Evolutionary conservation across 1,140 invertebrate genomes (phyloP).

Genomic region (Limonius californicus): DNA sequence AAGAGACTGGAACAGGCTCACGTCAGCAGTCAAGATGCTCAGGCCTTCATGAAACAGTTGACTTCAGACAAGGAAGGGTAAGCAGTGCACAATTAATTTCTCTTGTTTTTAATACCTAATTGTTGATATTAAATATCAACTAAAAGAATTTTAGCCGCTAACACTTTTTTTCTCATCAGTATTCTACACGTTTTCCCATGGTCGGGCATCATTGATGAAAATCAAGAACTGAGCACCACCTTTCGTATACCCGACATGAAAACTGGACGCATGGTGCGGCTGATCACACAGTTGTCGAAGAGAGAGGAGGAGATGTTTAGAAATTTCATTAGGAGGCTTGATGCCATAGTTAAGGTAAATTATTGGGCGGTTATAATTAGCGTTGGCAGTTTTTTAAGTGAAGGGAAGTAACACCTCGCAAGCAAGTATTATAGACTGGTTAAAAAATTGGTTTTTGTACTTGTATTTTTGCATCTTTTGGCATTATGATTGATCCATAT

Average conservation of each 20-base stretch:
- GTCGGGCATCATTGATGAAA: conserved; percentile 92
- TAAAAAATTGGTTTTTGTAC: too few species aligned
- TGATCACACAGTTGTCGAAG: conserved; percentile 85
- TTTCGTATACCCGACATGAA: conserved; percentile 92
- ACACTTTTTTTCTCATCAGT: conserved; percentile 59
- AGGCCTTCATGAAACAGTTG: conserved; percentile 79
- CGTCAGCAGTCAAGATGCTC: conserved; percentile 68
- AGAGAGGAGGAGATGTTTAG: conserved; percentile 98
- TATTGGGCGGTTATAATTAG: too few species aligned
- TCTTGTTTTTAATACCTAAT: neutral
- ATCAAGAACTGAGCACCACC: conserved; percentile 82
- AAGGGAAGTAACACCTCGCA: too few species aligned
- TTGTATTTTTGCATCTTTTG: too few species aligned
- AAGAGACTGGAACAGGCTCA: conserved; percentile 75
- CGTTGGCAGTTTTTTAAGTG: too few species aligned
- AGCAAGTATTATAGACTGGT: too few species aligned
- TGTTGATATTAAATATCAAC: too few species aligned
- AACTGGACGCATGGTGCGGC: conserved; percentile 80
- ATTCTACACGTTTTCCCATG: conserved; percentile 97
- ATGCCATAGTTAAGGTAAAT: conserved; percentile 88
- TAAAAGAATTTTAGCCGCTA: too few species aligned
- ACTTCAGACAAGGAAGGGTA: conserved; percentile 88
- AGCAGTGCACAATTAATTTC: conserved; percentile 36
- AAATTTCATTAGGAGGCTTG: conserved; percentile 93
- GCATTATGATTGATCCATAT: too few species aligned